Evolutionary conservation across 2,113 vertebrate species (phyloP).

Genomic region (Vulpes vulpes): DNA sequence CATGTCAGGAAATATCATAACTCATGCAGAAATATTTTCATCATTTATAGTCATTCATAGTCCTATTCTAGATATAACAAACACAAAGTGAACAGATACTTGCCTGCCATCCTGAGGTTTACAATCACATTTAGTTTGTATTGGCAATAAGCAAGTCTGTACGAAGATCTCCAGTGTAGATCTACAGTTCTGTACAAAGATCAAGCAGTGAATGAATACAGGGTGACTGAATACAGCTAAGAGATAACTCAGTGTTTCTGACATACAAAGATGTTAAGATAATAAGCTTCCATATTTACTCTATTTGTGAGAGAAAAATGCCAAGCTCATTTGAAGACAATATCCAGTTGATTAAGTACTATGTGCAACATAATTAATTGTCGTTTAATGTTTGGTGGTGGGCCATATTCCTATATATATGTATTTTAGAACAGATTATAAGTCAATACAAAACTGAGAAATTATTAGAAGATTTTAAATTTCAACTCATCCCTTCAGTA

Average conservation of each 20-base stretch:
- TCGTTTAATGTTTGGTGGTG: neutral
- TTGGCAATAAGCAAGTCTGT: neutral
- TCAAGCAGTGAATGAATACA: neutral
- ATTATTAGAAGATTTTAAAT: neutral
- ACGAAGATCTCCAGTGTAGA: neutral
- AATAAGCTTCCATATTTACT: too few species aligned
- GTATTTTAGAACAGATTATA: neutral
- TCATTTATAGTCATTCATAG: too few species aligned
- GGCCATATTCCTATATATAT: neutral
- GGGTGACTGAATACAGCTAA: neutral
- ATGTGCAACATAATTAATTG: neutral
- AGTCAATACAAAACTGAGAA: neutral
- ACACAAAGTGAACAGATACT: too few species aligned
- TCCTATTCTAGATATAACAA: too few species aligned
- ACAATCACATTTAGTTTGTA: neutral
- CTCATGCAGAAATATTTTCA: too few species aligned
- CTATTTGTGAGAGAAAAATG: neutral
- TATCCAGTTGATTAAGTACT: neutral
- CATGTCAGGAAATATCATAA: too few species aligned
- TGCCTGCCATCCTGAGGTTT: neutral
- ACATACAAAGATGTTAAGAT: neutral
- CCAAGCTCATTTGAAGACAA: neutral
- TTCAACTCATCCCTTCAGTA: neutral
- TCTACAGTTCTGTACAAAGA: too few species aligned
- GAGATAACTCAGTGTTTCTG: too few species aligned